phyloP scores from a whole-genome alignment of 2,888 invertebrate species.

The Labia minor region DNA sequence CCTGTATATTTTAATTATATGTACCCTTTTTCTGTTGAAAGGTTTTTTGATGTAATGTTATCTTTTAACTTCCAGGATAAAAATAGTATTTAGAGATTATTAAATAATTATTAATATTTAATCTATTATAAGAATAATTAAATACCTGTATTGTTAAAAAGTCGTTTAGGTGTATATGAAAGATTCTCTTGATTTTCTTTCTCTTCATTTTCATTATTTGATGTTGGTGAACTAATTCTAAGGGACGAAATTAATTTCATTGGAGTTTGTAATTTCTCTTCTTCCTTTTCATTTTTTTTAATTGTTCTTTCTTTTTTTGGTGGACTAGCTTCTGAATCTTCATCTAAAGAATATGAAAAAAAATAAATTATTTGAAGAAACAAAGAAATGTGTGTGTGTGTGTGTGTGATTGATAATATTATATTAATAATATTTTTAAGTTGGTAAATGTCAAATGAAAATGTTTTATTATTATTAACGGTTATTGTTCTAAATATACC shows the following conservation, averaged over 20 bases:
- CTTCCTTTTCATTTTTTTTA: background rate
- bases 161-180: constrained; percentile 19
- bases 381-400: background rate
- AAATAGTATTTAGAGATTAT: too few species aligned
- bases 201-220: background rate
- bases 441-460: too few species aligned
- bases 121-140: too few species aligned
- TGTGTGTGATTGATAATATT: background rate
- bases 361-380: background rate
- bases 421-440: too few species aligned
- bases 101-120: too few species aligned
- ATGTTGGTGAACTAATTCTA: constrained; percentile 17
- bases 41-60: too few species aligned
- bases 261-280: constrained; percentile 18
- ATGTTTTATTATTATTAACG: too few species aligned
- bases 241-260: constrained; percentile 20
- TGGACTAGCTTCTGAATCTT: constrained; percentile 19
- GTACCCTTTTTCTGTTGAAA: too few species aligned
- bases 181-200: background rate
- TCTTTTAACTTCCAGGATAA: too few species aligned
- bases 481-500: too few species aligned
- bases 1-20: too few species aligned
- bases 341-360: constrained; percentile 16
- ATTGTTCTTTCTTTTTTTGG: constrained; percentile 20
- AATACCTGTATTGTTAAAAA: constrained; percentile 17